These are phyloP conservation scores for Blera fallax DNA, from an alignment of 2,888 invertebrate species.

Conservation along the genomic window DNA sequence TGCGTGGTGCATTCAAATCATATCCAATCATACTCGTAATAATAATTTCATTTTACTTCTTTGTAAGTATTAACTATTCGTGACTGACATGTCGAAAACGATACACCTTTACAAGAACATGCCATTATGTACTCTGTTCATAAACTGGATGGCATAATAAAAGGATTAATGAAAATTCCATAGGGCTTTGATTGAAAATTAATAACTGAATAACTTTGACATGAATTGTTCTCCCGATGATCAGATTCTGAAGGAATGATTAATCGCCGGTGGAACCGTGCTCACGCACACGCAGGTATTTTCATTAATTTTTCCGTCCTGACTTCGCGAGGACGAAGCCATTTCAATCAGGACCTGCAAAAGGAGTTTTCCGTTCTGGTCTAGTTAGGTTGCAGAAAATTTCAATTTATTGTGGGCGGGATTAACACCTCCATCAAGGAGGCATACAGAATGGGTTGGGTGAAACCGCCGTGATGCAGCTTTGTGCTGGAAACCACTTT, in stretches of 20 bases:
- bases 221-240: constrained; percentile 29
- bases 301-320: constrained; percentile 5
- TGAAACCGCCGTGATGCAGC: constrained; percentile 13
- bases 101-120: background rate
- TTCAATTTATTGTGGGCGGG: constrained; percentile 2
- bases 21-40: constrained; percentile 45
- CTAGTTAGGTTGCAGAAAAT: background rate
- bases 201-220: constrained; percentile 49
- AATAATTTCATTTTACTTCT: constrained; percentile 32
- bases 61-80: constrained; percentile 20
- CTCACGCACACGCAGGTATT: constrained; percentile 1
- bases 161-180: constrained; percentile 44
- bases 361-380: background rate
- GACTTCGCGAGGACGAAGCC: background rate
- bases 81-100: constrained; percentile 28
- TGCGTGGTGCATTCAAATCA: constrained; percentile 54
- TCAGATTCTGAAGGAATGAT: background rate
- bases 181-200: constrained; percentile 56
- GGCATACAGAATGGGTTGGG: background rate
- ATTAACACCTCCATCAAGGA: background rate
- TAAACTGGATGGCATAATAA: background rate
- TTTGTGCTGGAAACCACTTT: constrained; percentile 25
- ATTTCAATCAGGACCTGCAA: constrained; percentile 3
- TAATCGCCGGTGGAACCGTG: background rate
- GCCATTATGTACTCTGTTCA: background rate